Evolutionary conservation across 2,113 vertebrate genomes (phyloP).

Genomic region (Serinus canaria): DNA sequence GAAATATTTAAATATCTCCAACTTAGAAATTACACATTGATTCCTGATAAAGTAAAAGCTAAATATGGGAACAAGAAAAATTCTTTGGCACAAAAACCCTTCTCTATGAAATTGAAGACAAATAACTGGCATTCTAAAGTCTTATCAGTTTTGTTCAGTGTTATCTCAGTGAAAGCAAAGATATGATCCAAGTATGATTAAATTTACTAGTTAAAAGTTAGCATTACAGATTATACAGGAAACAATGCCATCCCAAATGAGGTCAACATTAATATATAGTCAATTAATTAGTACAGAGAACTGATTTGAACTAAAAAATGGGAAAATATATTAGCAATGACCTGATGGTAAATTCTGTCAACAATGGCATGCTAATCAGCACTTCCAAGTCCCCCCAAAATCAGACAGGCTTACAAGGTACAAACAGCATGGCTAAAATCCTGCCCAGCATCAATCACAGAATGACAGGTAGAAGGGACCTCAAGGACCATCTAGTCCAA

Average conservation of each 20-base stretch:
- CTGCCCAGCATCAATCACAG: neutral
- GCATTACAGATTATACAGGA: neutral
- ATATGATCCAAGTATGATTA: neutral
- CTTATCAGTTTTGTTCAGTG: neutral
- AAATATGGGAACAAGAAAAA: neutral
- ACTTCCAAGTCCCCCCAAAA: neutral
- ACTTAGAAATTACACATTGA: neutral
- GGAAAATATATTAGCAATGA: neutral
- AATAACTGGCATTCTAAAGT: neutral
- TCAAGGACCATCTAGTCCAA: neutral
- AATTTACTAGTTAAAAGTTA: neutral
- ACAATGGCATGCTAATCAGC: neutral
- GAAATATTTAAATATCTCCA: neutral
- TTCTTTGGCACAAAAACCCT: neutral
- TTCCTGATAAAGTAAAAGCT: neutral
- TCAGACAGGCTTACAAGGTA: neutral
- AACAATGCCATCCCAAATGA: neutral
- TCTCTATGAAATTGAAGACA: neutral
- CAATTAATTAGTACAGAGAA: neutral
- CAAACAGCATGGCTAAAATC: rapidly evolving
- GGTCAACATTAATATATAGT: neutral
- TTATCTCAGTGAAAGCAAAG: neutral
- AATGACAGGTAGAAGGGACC: neutral
- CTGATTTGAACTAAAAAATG: neutral
- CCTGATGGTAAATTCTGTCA: neutral